Conservation (phyloP, 2,888 invertebrate species). For the Pheosia gnoma region DNA sequence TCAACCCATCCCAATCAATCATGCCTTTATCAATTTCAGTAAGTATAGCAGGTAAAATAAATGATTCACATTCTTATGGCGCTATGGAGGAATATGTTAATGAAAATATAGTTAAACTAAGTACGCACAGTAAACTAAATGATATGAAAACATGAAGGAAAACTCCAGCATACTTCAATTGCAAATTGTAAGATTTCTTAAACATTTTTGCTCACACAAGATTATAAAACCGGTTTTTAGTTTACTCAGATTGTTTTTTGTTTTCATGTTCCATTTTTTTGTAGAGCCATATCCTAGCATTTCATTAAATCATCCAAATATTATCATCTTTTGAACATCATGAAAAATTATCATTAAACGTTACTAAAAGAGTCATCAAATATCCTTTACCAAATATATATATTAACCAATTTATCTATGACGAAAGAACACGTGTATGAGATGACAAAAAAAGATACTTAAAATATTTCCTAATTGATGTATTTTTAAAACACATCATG, state of each 20-base stretch:
- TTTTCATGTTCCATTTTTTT: not conserved
- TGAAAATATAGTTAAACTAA: no score
- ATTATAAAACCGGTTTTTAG: not conserved
- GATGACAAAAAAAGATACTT: slow-evolving; percentile 8
- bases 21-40: not conserved
- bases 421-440: slow-evolving; percentile 9
- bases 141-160: no score
- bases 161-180: no score
- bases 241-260: not conserved
- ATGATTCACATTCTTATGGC: not conserved
- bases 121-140: no score
- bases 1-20: not conserved
- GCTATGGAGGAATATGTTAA: not conserved
- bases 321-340: not conserved
- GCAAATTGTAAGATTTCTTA: not conserved
- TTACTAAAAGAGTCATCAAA: not conserved
- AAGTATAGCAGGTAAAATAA: not conserved
- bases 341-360: not conserved
- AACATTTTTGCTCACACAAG: not conserved
- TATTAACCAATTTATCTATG: slow-evolving; percentile 12
- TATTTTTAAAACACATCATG: slow-evolving; percentile 13
- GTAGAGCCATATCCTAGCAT: not conserved
- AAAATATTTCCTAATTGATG: slow-evolving; percentile 13
- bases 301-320: no score
- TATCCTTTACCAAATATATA: not conserved